A percentile compares a stretch with the other conserved stretches of the same genome.
Conservation (phyloP, 1,140 invertebrate species). For the Phocides pigmalion region DNA sequence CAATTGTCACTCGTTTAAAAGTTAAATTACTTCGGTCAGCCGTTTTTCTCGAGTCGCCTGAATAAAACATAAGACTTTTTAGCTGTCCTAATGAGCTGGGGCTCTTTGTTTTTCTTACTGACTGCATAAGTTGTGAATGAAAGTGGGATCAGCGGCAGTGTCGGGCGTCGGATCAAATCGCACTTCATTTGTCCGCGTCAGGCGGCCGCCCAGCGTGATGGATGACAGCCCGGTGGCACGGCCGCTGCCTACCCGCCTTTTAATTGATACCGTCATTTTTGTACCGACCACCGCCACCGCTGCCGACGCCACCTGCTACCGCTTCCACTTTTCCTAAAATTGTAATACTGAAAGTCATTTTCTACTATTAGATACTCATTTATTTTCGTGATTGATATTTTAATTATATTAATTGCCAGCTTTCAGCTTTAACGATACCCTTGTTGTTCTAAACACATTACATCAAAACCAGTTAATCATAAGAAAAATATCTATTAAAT, state of each 20-base stretch:
- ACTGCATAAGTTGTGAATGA: conserved; percentile 79
- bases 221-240: conserved; percentile 51
- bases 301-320: conserved; percentile 6
- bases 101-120: conserved; percentile 73
- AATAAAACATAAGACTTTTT: conserved; percentile 82
- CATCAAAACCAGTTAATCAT: too few species aligned
- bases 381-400: conserved; percentile 3
- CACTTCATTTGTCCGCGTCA: conserved; percentile 81
- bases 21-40: conserved; percentile 77
- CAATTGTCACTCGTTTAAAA: conserved; percentile 79
- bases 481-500: too few species aligned
- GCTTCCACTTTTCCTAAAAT: conserved; percentile 5
- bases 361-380: conserved; percentile 2
- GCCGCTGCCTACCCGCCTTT: conserved; percentile 57
- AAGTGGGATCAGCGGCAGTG: conserved; percentile 63
- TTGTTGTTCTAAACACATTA: not conserved
- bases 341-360: conserved; percentile 4
- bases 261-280: conserved; percentile 79
- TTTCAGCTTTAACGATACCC: not conserved
- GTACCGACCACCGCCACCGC: conserved; percentile 40
- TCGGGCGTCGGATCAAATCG: conserved; percentile 71
- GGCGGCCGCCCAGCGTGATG: conserved; percentile 50
- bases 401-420: not conserved
- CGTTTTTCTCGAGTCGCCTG: conserved; percentile 63
- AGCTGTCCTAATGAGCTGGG: conserved; percentile 72